Evolutionary conservation across 2,888 invertebrate genomes (phyloP).

Genomic region (Hypena proboscidalis): DNA sequence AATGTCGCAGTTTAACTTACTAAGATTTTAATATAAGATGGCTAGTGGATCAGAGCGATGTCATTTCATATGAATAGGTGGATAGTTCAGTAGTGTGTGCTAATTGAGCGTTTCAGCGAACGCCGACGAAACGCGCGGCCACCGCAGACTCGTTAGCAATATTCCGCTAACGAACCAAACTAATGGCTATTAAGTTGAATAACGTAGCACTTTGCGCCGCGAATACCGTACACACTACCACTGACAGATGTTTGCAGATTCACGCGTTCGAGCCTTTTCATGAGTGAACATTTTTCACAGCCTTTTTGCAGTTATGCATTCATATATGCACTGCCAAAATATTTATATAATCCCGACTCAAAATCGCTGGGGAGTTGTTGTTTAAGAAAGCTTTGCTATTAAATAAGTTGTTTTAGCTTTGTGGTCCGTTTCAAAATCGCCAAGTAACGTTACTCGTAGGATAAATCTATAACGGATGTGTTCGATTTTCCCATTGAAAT

Average conservation of each 20-base stretch:
- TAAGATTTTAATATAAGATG: too few relatives aligned
- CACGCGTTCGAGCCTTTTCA: constrained; percentile 39
- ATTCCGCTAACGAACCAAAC: constrained; percentile 84
- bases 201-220: constrained; percentile 77
- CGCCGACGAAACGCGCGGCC: constrained; percentile 64
- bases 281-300: constrained; percentile 24
- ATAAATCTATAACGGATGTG: too few relatives aligned
- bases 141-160: constrained; percentile 82
- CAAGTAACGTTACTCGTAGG: too few relatives aligned
- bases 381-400: too few relatives aligned
- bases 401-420: too few relatives aligned
- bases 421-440: too few relatives aligned
- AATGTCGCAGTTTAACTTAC: too few relatives aligned
- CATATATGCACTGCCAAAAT: neutral
- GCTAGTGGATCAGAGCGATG: constrained; percentile 48
- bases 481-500: too few relatives aligned
- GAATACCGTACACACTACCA: constrained; percentile 62
- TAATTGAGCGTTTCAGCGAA: constrained; percentile 78
- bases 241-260: constrained; percentile 61
- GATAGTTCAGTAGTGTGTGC: constrained; percentile 66
- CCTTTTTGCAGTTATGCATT: constrained; percentile 20
- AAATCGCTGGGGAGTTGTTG: too few relatives aligned
- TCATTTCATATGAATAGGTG: constrained; percentile 62
- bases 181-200: constrained; percentile 84
- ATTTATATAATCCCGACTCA: too few relatives aligned